Evolutionary conservation across 2,888 invertebrate genomes (phyloP).

Genomic region (Ecliptopera silaceata): DNA sequence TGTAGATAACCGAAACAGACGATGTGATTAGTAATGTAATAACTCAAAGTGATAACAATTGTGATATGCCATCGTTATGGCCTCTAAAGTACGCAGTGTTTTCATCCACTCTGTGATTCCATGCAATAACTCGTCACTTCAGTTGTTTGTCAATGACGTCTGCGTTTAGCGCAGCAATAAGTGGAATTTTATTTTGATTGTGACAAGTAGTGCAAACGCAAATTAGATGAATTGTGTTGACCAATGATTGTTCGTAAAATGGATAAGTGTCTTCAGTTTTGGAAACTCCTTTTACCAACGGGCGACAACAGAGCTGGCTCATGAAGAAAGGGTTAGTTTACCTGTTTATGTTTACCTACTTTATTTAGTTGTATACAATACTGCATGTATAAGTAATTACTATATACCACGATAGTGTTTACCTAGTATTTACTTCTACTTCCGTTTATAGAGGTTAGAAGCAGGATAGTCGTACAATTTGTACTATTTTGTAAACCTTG

Average conservation of each 20-base stretch:
- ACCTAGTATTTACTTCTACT: slow-evolving; percentile 40
- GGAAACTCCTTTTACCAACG: slow-evolving; percentile 74
- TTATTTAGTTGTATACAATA: slow-evolving; percentile 37
- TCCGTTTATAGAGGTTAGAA: slow-evolving; percentile 63
- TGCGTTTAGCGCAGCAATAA: slow-evolving; percentile 82
- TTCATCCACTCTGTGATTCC: slow-evolving; percentile 76
- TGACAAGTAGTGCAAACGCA: slow-evolving; percentile 80
- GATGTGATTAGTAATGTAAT: slow-evolving; percentile 71
- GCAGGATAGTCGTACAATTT: slow-evolving; percentile 31
- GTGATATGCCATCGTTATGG: slow-evolving; percentile 76
- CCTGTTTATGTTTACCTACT: slow-evolving; percentile 71
- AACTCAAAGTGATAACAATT: slow-evolving; percentile 77
- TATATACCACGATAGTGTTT: slow-evolving; percentile 47
- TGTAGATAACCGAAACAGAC: slow-evolving; percentile 73
- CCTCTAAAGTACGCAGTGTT: slow-evolving; percentile 72
- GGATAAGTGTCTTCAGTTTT: slow-evolving; percentile 76
- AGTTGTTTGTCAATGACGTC: slow-evolving; percentile 83
- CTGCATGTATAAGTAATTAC: slow-evolving; percentile 44
- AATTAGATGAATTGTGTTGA: slow-evolving; percentile 71
- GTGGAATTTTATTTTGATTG: slow-evolving; percentile 81
- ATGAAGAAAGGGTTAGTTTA: slow-evolving; percentile 82
- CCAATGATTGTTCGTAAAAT: slow-evolving; percentile 77
- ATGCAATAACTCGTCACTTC: slow-evolving; percentile 80
- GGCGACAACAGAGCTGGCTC: slow-evolving; percentile 79
- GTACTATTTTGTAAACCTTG: slow-evolving; percentile 12